These are phyloP conservation scores for Podarcis lilfordi DNA, from an alignment of 2,797 vertebrate genomes.

Conservation along the genomic window DNA sequence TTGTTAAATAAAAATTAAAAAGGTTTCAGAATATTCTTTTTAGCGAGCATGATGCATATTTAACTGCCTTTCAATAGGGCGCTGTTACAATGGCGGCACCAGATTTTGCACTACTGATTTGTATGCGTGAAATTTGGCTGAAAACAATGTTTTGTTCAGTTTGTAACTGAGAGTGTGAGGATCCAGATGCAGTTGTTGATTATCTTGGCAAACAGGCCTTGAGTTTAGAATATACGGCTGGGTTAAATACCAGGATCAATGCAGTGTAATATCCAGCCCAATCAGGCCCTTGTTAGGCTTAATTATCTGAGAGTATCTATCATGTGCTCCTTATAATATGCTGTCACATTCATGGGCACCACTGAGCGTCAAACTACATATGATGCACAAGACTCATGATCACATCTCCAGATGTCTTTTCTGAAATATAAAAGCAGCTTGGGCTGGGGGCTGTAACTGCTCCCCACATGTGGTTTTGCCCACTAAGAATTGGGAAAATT, in stretches of 20 bases:
- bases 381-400: neutral
- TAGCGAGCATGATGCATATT: constrained; percentile 27
- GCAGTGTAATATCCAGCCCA: neutral
- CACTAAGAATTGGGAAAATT: too few relatives aligned
- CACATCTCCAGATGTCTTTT: neutral
- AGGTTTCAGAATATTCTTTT: neutral
- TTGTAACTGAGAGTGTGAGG: neutral
- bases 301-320: neutral
- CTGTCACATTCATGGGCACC: neutral
- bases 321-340: neutral
- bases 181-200: neutral
- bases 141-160: neutral
- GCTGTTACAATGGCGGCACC: accelerated
- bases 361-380: neutral
- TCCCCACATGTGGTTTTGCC: neutral
- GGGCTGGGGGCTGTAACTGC: neutral
- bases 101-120: neutral
- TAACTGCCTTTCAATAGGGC: neutral
- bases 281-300: neutral
- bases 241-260: neutral
- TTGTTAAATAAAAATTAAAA: too few relatives aligned
- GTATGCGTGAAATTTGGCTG: neutral
- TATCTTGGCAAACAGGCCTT: neutral
- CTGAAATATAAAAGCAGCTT: neutral
- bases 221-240: neutral